These are phyloP conservation scores for Troilus luridus DNA, from an alignment of 2,888 invertebrate genomes.

Conservation along the genomic window DNA sequence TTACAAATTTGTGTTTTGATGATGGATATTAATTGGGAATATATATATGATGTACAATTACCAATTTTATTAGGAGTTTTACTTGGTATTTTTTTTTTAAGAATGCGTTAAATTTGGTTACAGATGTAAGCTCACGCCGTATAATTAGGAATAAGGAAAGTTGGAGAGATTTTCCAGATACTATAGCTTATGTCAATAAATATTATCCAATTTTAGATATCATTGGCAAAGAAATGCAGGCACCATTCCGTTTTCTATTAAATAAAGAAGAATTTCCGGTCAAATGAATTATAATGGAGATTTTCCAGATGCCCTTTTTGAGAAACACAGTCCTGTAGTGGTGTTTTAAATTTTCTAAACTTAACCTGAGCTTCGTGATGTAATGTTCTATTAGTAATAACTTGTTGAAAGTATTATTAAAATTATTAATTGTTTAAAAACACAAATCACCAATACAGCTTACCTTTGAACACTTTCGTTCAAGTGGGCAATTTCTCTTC, in stretches of 20 bases:
- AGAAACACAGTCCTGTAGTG: not conserved
- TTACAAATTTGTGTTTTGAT: too few relatives aligned
- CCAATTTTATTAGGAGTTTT: too few relatives aligned
- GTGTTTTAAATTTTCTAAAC: not conserved
- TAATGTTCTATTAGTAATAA: not conserved
- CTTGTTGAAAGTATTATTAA: too few relatives aligned
- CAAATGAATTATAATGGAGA: not conserved
- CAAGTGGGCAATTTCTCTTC: too few relatives aligned
- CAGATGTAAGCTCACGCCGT: not conserved
- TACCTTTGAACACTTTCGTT: too few relatives aligned
- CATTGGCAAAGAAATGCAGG: not conserved
- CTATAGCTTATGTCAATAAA: not conserved
- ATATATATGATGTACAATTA: too few relatives aligned
- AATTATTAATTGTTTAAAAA: too few relatives aligned
- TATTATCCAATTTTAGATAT: not conserved
- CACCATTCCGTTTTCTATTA: not conserved
- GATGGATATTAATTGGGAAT: too few relatives aligned
- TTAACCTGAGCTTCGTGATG: not conserved
- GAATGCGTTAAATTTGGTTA: not conserved
- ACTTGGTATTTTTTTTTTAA: too few relatives aligned
- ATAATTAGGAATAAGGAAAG: not conserved
- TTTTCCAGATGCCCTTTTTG: not conserved
- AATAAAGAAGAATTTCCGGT: not conserved
- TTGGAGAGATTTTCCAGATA: not conserved
- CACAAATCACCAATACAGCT: too few relatives aligned